These are phyloP conservation scores for Patiria pectinifera DNA, from an alignment of 53 echinoderm and acorn worm genomes.

Conservation along the genomic window DNA sequence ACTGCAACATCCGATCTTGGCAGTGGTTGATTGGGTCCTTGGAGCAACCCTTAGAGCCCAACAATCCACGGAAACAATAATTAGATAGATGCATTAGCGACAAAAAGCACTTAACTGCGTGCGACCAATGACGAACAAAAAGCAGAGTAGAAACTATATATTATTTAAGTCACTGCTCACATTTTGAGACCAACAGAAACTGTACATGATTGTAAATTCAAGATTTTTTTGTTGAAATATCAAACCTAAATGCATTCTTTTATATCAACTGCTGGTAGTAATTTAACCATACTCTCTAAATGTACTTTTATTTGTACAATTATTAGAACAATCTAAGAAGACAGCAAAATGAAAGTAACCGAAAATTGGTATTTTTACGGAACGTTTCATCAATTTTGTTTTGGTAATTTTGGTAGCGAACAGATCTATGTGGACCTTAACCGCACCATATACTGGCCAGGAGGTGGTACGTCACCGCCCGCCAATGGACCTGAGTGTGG, in stretches of 20 bases:
- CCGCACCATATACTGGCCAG: slow-evolving; percentile 72
- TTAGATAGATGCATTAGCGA: neutral
- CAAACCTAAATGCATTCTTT: no score
- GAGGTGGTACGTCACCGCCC: slow-evolving; percentile 27
- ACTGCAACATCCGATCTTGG: neutral
- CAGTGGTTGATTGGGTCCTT: neutral
- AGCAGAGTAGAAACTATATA: no score
- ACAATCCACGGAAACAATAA: neutral
- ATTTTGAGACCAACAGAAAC: no score
- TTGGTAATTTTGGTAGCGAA: neutral
- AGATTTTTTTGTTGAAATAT: no score
- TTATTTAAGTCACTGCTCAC: no score
- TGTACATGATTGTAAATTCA: no score
- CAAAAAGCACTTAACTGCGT: neutral
- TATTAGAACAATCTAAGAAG: no score
- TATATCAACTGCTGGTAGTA: no score
- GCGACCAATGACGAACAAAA: no score
- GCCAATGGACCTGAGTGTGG: slow-evolving; percentile 74
- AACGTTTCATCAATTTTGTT: neutral
- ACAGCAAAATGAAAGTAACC: neutral
- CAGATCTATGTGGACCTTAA: slow-evolving; percentile 36
- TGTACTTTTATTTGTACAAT: no score
- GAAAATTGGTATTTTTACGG: neutral
- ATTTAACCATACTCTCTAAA: no score
- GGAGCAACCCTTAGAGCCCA: neutral